Conservation (phyloP, 1,140 invertebrate species). For the Microplitis mediator region DNA sequence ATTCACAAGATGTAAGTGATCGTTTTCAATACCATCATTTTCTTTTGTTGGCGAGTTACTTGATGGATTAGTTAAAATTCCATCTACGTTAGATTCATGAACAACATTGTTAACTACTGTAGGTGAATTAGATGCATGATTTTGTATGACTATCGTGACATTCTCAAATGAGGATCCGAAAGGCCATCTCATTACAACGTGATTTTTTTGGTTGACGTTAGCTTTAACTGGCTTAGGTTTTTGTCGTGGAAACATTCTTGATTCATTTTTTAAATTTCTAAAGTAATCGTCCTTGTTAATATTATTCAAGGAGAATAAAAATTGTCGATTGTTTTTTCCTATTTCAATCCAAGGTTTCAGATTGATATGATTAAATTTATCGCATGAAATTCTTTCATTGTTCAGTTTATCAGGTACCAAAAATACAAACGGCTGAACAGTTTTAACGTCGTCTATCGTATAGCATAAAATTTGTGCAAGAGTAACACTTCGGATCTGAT, state of each 20-base stretch:
- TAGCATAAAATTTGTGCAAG: constrained; percentile 86
- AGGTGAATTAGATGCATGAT: constrained; percentile 53
- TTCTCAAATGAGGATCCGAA: constrained; percentile 42
- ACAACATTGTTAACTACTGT: too few relatives aligned
- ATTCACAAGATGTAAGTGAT: too few relatives aligned
- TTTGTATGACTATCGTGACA: constrained; percentile 52
- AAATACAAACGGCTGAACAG: constrained; percentile 78
- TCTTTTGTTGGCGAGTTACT: too few relatives aligned
- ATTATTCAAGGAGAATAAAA: not conserved
- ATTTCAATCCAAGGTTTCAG: constrained; percentile 66
- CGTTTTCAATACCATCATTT: too few relatives aligned
- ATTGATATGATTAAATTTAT: constrained; percentile 75
- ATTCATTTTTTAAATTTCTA: not conserved
- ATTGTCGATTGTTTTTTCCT: not conserved
- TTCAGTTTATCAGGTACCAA: constrained; percentile 67
- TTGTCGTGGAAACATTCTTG: not conserved
- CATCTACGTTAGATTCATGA: too few relatives aligned
- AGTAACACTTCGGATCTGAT: constrained; percentile 80
- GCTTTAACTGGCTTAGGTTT: constrained; percentile 40
- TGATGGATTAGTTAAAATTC: too few relatives aligned
- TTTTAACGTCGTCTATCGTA: constrained; percentile 77
- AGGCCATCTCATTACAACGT: constrained; percentile 47
- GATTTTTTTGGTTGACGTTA: constrained; percentile 52
- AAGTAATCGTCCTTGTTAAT: not conserved
- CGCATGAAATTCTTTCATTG: constrained; percentile 72